Base-by-base conservation (phyloP, 2,113 vertebrate genomes). In the Syngnathus typhle region DNA sequence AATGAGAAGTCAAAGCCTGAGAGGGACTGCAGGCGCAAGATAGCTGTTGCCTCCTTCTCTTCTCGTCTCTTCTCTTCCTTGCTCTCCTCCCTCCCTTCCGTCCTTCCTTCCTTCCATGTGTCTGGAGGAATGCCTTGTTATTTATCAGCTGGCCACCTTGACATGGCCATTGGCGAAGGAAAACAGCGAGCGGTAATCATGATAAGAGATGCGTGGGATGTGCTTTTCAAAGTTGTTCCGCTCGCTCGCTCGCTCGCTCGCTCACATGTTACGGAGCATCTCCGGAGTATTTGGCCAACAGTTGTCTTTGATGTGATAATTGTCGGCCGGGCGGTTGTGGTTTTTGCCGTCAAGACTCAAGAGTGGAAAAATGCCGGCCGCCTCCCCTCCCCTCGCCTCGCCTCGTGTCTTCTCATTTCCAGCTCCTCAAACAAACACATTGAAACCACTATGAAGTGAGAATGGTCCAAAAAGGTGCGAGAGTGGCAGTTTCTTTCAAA, bases 291-390 rank as follows among this genome's bases (percentile, higher is more conserved):
- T 58, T 58, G 27, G 55, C 55, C 55, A 36, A 36, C 13, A 16
- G 27, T 58, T 12, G 27, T 16, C 54, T 56, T 58, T 58, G 55
- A 58, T 58, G 21, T 58, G 55, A 58, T 36, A 58, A 36, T 58
- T 7, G 55, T 27, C 36, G 55, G 55, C 55, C 36, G 55, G 54
- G 55, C 27, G 27, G 55, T 58, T 58, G 55, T 58, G 55, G 27
- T 58, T 58, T 58, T 58, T 15, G 27, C 23, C 55, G 27, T 16
- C 55, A 36, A 58, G 13, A 58, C 13, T 36, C 13, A 56, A 27
- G 27, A 16, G 55, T 16, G 55, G 55, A 58, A 58, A 58, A 58
- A 32, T 58, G 55, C 55, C 27, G 27, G 12, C 27, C 18, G 55
- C 55, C 27, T 58, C 27, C 12, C 55, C 27, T 32, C 15, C 12